Evolutionary conservation across 2,797 vertebrate species (phyloP), one percentile per base, ranked within the genome.

Genomic region (Orestias chungarensis): DNA sequence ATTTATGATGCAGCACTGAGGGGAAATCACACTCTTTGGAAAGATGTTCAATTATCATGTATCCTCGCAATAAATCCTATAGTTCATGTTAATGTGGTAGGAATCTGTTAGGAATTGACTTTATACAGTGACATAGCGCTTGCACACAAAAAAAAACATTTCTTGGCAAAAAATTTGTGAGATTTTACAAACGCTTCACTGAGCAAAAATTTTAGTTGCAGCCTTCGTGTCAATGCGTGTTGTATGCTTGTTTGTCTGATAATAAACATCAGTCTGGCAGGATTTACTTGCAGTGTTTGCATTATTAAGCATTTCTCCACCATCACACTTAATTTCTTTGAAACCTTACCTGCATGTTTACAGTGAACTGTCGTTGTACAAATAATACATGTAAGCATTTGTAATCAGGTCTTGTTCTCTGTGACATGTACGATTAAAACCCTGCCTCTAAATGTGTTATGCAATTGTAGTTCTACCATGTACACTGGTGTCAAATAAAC

Each of bases 1-100:
- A 86, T 92, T 91, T 89, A 87, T 89, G 87, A 87, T 84, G 79
- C 81, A 87, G 79, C 73, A 81, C 78, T 83, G 86, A 83, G 54
- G 85, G 79, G 70, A 84, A 90, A 88, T 76, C 54, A 49, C 70
- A 72, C 84, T 82, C 81, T 86, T 83, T 71, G 73, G 80, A 79
- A 89, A 70, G 76, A 87, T 88, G 88, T 88, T 90, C 83, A 82
- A 82, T 88, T 88, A 89, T 4, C 66, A 73, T 57, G 81, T 66
- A 81, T 81, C 66, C 35, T 40, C 17, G 79, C 73, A 73, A 80
- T 82, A 82, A 64, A 64, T 76, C 66, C 71, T 75, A 84, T 79
- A 75, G 66, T 73, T 73, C 33, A 40, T 78, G 70, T 85, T 74
- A 64, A 52, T 68, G 85, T 90, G 81, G 85, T 86, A 84, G 84